A percentile compares a stretch with the other conserved stretches of the same genome.
Evolutionary conservation across 1,140 invertebrate species (phyloP).

Genomic region (Macrobrachium nipponense): DNA sequence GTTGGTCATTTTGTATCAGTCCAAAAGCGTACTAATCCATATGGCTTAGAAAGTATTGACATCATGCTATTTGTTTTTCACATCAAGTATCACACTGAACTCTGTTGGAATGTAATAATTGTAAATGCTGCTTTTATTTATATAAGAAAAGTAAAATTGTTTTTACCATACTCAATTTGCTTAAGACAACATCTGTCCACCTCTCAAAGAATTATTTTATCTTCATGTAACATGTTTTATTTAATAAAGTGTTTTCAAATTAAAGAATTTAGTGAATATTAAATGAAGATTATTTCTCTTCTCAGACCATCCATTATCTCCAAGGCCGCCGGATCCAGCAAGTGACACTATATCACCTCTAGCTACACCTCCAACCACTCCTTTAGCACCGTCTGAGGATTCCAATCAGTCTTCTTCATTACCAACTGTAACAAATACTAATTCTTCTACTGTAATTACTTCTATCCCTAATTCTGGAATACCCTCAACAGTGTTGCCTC

Average conservation of each 20-base stretch:
- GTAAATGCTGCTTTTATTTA: no score
- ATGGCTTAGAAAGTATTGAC: neutral
- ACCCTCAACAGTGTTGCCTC: slow-evolving; percentile 11
- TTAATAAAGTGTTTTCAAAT: no score
- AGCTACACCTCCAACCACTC: slow-evolving; percentile 74
- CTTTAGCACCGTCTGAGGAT: slow-evolving; percentile 68
- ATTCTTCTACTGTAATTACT: slow-evolving; percentile 10
- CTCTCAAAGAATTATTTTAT: no score
- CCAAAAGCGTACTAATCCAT: no score
- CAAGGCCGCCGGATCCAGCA: slow-evolving; percentile 68
- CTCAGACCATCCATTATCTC: slow-evolving; percentile 71
- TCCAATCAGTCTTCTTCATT: slow-evolving; percentile 64
- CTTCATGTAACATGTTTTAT: no score
- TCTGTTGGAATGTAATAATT: no score
- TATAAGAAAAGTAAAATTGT: no score
- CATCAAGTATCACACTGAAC: no score
- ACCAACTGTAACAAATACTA: slow-evolving; percentile 23
- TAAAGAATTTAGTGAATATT: neutral
- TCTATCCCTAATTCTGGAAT: slow-evolving; percentile 13
- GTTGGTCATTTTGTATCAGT: neutral
- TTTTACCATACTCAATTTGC: no score
- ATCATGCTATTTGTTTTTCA: neutral
- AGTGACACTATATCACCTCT: slow-evolving; percentile 72
- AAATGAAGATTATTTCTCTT: neutral
- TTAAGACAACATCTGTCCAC: no score